A percentile compares a stretch with the other conserved stretches of the same genome.
Evolutionary conservation across 2,888 invertebrate species (phyloP).

Genomic region (Amphipoea lucens): DNA sequence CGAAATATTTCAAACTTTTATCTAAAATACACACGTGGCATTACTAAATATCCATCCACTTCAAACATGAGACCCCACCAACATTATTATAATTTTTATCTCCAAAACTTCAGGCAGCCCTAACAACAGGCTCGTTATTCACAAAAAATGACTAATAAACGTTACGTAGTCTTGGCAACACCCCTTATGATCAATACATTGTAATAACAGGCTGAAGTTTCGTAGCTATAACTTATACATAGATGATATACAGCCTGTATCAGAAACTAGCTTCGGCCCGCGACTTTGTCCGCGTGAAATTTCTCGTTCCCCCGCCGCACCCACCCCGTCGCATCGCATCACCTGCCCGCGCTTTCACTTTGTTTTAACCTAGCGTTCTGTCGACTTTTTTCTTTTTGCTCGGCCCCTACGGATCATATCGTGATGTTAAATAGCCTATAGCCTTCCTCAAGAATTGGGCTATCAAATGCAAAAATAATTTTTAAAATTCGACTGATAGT

Average conservation of each 20-base stretch:
- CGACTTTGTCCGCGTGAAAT: too few species aligned
- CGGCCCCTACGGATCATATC: too few species aligned
- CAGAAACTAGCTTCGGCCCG: not conserved
- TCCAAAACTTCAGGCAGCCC: slow-evolving; percentile 35
- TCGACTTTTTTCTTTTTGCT: too few species aligned
- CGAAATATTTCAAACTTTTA: slow-evolving; percentile 25
- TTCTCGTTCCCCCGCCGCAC: too few species aligned
- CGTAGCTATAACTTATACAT: slow-evolving; percentile 36
- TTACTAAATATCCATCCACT: not conserved
- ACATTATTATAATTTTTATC: slow-evolving; percentile 38
- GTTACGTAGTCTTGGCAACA: slow-evolving; percentile 67
- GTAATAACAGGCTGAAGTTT: slow-evolving; percentile 47
- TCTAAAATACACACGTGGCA: slow-evolving; percentile 33
- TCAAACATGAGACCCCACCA: slow-evolving; percentile 13
- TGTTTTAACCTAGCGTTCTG: too few species aligned
- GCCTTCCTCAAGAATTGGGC: too few species aligned
- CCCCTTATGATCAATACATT: slow-evolving; percentile 65
- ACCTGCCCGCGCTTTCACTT: too few species aligned
- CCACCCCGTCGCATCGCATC: too few species aligned
- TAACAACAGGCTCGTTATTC: slow-evolving; percentile 56
- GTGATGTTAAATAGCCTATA: too few species aligned
- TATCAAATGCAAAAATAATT: too few species aligned
- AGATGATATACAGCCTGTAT: not conserved
- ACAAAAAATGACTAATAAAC: slow-evolving; percentile 69
- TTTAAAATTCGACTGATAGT: too few species aligned